Conservation (phyloP, 2,797 vertebrate species). For the Vespertilio murinus region DNA sequence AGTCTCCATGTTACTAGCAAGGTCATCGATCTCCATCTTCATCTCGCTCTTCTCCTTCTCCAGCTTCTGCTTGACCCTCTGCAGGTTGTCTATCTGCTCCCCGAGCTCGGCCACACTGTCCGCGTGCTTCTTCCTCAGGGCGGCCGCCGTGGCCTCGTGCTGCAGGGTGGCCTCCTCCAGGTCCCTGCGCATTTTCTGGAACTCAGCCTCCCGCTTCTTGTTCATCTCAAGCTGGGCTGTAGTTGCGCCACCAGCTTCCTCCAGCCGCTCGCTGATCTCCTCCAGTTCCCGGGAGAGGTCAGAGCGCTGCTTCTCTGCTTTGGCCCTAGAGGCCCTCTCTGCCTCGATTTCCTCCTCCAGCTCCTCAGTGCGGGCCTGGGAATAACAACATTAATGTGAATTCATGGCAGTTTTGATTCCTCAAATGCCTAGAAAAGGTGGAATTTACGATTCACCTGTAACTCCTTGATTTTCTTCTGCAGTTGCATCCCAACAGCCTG, state of each 20-base stretch:
- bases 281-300: conserved; percentile 84
- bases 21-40: conserved; percentile 88
- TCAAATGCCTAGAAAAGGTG: not conserved
- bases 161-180: conserved; percentile 88
- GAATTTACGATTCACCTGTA: conserved; percentile 82
- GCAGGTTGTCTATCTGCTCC: conserved; percentile 80
- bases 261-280: conserved; percentile 85
- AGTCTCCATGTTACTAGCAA: conserved; percentile 85
- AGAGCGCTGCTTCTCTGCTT: conserved; percentile 83
- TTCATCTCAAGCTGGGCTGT: conserved; percentile 85
- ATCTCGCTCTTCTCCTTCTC: conserved; percentile 89
- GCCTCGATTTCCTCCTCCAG: conserved; percentile 85
- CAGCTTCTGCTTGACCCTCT: conserved; percentile 88
- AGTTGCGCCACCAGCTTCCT: conserved; percentile 82
- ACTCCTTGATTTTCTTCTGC: conserved; percentile 88
- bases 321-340: conserved; percentile 82
- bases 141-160: conserved; percentile 83
- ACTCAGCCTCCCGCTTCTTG: conserved; percentile 87
- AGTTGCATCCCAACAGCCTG: conserved; percentile 82
- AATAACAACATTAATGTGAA: not conserved
- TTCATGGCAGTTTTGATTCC: not conserved
- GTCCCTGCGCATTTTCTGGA: conserved; percentile 86
- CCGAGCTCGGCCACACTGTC: conserved; percentile 82
- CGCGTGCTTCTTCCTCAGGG: not conserved
- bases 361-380: conserved; percentile 82